These are phyloP conservation scores for Nephrotoma guestfalica DNA, from an alignment of 2,888 invertebrate genomes.

Conservation along the genomic window DNA sequence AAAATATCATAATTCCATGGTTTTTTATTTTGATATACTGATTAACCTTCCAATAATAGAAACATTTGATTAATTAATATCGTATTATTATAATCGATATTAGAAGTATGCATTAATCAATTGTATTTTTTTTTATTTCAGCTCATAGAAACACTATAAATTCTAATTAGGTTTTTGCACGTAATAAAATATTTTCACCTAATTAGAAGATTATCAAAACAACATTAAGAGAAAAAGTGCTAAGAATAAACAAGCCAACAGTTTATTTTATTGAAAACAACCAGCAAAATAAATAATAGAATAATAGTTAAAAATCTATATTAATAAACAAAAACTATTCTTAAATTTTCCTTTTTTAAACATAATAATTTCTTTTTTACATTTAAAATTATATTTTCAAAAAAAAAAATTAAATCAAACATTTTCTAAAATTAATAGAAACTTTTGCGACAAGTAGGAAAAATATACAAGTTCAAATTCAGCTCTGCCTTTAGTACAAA, in stretches of 20 bases:
- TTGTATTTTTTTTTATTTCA: not conserved
- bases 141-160: conserved; percentile 2
- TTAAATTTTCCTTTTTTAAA: not conserved
- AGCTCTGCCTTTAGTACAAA: conserved; percentile 2
- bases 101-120: not conserved
- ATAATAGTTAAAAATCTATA: not conserved
- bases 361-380: not conserved
- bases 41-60: not conserved
- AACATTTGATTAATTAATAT: not conserved
- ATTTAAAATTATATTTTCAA: not conserved
- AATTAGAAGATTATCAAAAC: not conserved
- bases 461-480: conserved; percentile 2
- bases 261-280: not conserved
- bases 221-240: not conserved
- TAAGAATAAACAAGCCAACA: not conserved
- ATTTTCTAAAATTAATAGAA: not conserved
- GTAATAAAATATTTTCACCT: not conserved
- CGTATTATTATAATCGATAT: not conserved
- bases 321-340: not conserved
- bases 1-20: not conserved
- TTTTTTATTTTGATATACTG: not conserved
- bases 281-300: not conserved
- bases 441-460: not conserved
- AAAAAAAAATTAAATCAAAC: not conserved
- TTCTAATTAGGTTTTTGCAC: not conserved